Evolutionary conservation across 2,113 vertebrate species (phyloP), one percentile per base, ranked within the genome.

Genomic region (Notiomystis cincta): DNA sequence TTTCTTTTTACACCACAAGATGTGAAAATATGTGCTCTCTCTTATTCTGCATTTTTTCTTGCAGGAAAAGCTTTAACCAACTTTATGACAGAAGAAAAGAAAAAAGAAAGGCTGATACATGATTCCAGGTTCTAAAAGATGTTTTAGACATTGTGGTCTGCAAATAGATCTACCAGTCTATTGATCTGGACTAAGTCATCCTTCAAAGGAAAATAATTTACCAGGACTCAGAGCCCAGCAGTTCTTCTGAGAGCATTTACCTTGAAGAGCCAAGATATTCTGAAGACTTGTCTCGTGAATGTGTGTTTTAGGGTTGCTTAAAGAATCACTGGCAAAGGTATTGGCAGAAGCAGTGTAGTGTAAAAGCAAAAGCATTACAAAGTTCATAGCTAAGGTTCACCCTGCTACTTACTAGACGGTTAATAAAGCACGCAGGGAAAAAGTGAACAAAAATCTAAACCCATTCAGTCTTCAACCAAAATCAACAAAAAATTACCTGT

Each of bases 21-120:
- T 38, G 18, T 67, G 27, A 1, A 4, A 83, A 90, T 30, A 3
- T 40, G 20, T 0, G 0, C 16, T 94, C 25, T 44, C 13, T 31
- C 64, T 81, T 72, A 53, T n/a, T 81, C 22, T 61, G 18, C 11
- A 2, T 42, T 58, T 95, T 92, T 87, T 69, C n/a, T 44, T 0
- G 0, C 25, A 53, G 38, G 48, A 77, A 80, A 65, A 72, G 1
- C 23, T 53, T 7, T 38, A 60, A 24, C 45, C 42, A 69, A 62
- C 2, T 82, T 64, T 50, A 15, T 61, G 58, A 33, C 0, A 1
- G 22, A 80, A 58, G 27, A 69, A 71, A 80, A 37, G 24, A 37
- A 93, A 24, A 9, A 90, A 82, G 72, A 73, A 69, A 48, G 11
- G 15, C 37, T 95, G 27, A 65, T 23, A 61, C 31, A 14, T 14